These are phyloP conservation scores for Rugalucina vietnamica DNA, from an alignment of 2,888 invertebrate species.

Conservation along the genomic window DNA sequence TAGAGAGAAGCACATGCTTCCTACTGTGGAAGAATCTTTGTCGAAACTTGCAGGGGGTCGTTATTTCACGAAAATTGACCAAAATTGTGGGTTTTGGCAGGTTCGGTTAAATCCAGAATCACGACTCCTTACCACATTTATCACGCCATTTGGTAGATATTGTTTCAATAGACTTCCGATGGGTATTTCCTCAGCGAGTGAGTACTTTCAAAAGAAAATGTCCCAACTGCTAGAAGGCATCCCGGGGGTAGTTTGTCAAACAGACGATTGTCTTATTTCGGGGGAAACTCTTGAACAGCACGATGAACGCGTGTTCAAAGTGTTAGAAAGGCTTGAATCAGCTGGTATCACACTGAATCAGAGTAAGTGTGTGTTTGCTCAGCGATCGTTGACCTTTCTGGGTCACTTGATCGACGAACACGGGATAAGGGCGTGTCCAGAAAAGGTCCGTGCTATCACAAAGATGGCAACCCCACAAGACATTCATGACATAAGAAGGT, in stretches of 20 bases:
- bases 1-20: neutral
- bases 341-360: constrained; percentile 58
- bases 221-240: neutral
- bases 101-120: constrained; percentile 36
- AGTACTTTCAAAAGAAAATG: constrained; percentile 7
- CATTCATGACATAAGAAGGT: neutral
- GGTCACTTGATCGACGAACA: constrained; percentile 39
- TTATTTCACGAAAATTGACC: too few species aligned
- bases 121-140: constrained; percentile 47
- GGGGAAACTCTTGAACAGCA: constrained; percentile 5
- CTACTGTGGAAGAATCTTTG: neutral
- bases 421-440: constrained; percentile 13
- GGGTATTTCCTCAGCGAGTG: neutral
- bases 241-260: neutral
- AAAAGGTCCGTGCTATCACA: constrained; percentile 7
- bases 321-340: constrained; percentile 20
- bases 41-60: constrained; percentile 25
- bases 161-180: constrained; percentile 25
- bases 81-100: constrained; percentile 67
- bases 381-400: constrained; percentile 39
- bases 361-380: constrained; percentile 53
- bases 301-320: neutral
- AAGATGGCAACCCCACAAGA: neutral
- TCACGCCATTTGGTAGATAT: constrained; percentile 52
- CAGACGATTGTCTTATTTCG: neutral